These are phyloP conservation scores for Micrasema longulum DNA, from an alignment of 1,140 invertebrate species.

Conservation along the genomic window DNA sequence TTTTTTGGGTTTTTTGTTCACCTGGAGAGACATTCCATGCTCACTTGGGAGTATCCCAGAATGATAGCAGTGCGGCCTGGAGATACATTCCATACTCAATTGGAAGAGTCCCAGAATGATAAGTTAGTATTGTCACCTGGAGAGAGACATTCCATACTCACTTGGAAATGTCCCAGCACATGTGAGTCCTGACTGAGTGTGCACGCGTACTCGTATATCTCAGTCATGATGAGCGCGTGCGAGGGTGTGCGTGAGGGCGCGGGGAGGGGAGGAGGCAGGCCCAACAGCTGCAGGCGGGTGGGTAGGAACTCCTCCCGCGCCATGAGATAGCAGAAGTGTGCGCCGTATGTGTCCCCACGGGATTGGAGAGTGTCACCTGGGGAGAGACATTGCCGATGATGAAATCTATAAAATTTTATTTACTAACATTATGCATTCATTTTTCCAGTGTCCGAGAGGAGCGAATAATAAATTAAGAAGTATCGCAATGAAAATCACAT, in stretches of 20 bases:
- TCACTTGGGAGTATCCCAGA: too few species aligned
- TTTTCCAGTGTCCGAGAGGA: background rate
- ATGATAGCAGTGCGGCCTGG: too few species aligned
- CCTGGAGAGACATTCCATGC: too few species aligned
- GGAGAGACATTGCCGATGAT: too few species aligned
- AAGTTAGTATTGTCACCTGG: too few species aligned
- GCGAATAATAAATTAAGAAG: background rate
- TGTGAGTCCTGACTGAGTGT: constrained; percentile 83
- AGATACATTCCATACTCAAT: too few species aligned
- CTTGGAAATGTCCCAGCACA: constrained; percentile 78
- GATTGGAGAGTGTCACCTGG: constrained; percentile 74
- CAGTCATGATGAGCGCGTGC: constrained; percentile 91
- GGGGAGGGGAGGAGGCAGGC: constrained; percentile 73
- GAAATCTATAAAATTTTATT: background rate
- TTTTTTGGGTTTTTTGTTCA: too few species aligned
- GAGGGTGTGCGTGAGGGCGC: constrained; percentile 75
- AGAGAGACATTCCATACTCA: too few species aligned
- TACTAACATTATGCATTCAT: too few species aligned
- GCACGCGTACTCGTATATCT: constrained; percentile 94
- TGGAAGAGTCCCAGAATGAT: too few species aligned
- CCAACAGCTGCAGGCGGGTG: constrained; percentile 79
- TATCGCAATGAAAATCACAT: background rate
- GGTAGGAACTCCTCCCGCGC: constrained; percentile 81
- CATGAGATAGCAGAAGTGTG: constrained; percentile 95
- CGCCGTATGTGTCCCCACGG: constrained; percentile 84